phyloP scores from a whole-genome alignment of 2,113 vertebrate genomes.

The Saccopteryx leptura region DNA sequence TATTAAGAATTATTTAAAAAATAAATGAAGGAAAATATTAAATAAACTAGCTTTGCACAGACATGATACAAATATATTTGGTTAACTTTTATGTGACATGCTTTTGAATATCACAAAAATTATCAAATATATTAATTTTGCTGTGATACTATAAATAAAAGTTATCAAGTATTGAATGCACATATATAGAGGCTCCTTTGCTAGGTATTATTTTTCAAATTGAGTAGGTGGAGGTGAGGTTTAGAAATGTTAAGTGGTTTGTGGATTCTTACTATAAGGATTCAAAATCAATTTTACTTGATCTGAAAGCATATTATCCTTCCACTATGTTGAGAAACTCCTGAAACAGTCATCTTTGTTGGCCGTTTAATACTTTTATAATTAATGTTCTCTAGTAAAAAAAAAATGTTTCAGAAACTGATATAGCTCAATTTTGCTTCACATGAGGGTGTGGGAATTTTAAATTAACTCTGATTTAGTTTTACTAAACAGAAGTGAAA shows the following conservation, averaged over 20 bases:
- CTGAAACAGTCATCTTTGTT: not conserved
- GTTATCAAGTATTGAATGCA: not conserved
- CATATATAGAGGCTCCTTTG: not conserved
- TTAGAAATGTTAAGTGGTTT: slow-evolving; percentile 35
- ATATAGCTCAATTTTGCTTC: slow-evolving; percentile 42
- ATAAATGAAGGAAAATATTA: slow-evolving; percentile 53
- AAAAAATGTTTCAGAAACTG: slow-evolving; percentile 12
- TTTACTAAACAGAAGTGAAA: slow-evolving; percentile 12
- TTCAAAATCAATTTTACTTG: slow-evolving; percentile 15
- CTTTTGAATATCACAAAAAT: slow-evolving; percentile 24
- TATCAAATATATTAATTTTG: not conserved
- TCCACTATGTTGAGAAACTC: slow-evolving; percentile 1
- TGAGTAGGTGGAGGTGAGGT: slow-evolving; percentile 24
- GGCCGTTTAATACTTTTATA: slow-evolving; percentile 26
- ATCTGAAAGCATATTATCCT: not conserved
- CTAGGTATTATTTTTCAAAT: slow-evolving; percentile 1
- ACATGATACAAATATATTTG: not conserved
- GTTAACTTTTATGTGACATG: not conserved
- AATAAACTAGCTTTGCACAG: slow-evolving; percentile 21
- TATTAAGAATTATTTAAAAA: slow-evolving; percentile 53
- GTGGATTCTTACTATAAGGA: not conserved
- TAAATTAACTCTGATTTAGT: slow-evolving; percentile 40
- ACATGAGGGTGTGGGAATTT: not conserved
- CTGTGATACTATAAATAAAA: slow-evolving; percentile 31
- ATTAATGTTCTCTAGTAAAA: not conserved